A percentile compares a stretch with the other conserved stretches of the same genome.
These are phyloP conservation scores for Paramormyrops hopkinsi DNA, from an alignment of 2,797 vertebrate species.

Conservation along the genomic window DNA sequence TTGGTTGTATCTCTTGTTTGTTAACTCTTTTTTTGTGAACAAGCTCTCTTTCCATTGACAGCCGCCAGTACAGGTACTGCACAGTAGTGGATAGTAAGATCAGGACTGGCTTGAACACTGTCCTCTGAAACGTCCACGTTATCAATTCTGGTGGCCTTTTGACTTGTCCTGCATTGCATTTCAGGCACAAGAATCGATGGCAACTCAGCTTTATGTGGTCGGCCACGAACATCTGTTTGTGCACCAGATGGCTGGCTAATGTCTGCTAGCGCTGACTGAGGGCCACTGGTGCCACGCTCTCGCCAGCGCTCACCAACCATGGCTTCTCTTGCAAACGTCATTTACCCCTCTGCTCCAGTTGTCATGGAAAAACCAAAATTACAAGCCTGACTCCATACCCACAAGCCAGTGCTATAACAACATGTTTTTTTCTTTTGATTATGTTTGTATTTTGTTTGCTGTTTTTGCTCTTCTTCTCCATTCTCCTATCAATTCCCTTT, in stretches of 20 bases:
- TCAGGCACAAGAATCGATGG: conserved; percentile 17
- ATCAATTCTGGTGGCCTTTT: neutral
- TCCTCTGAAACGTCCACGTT: neutral
- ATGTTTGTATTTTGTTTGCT: neutral
- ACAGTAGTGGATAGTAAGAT: neutral
- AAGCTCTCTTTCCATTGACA: neutral
- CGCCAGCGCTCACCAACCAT: neutral
- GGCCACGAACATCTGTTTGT: conserved; percentile 15
- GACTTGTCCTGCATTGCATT: conserved; percentile 2
- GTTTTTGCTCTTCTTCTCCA: neutral
- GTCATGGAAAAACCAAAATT: neutral
- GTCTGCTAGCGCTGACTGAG: neutral
- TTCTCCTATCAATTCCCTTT: neutral
- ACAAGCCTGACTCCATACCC: neutral
- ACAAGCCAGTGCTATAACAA: neutral
- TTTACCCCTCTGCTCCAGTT: neutral
- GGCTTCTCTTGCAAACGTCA: neutral
- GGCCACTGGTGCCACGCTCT: neutral
- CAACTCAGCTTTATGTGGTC: neutral
- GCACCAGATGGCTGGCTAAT: conserved; percentile 19
- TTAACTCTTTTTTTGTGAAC: neutral
- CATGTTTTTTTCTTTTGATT: neutral
- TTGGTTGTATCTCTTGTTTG: neutral
- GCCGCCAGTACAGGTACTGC: neutral
- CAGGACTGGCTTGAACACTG: neutral